Evolutionary conservation across 2,888 invertebrate species (phyloP), one percentile per base, ranked within the genome.

Genomic region (Apocheima hispidaria): DNA sequence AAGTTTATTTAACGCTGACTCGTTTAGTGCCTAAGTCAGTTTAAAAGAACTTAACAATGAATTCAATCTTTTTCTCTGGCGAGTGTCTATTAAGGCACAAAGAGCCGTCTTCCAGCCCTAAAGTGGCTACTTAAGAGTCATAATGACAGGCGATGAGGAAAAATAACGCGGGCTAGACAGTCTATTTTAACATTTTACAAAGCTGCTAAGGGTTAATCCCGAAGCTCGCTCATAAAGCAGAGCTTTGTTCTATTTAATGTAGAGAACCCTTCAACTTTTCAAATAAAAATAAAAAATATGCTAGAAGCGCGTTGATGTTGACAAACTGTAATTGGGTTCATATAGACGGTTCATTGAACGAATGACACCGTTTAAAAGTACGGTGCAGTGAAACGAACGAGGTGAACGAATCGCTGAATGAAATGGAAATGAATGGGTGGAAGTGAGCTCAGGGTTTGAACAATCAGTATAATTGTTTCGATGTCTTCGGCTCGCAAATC

Each of bases 1-100:
- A 77, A 75, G 73, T 80, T 79, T 78, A 74, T 77, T 76, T 77
- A 76, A 79, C 70, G 73, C 72, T 79, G 77, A 81, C 72, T 77
- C 69, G 60, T 56, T 77, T 75, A 78, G 77, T 73, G 74, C 78
- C 74, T 74, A 74, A 79, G 78, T 74, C 74, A 68, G 71, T 77
- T 74, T 71, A 73, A 72, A 72, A 75, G 75, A 75, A 75, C 70
- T 78, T 75, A 69, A 78, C 75, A 77, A 79, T 76, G 75, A 78
- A 78, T 81, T 78, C 74, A 79, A 77, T 80, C 74, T 78, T 76
- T 72, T 73, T 72, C 75, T 72, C 71, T 70, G 69, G 68, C 68
- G 73, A 77, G 72, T 73, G 73, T 76, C 70, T 76, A 77, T 76
- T 75, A 73, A 71, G 56, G 69, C 70, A 77, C 75, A 75, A 81